A percentile compares a stretch with the other conserved stretches of the same genome.
Evolutionary conservation across 1,140 invertebrate species (phyloP).

Genomic region (Nasonia vitripennis): DNA sequence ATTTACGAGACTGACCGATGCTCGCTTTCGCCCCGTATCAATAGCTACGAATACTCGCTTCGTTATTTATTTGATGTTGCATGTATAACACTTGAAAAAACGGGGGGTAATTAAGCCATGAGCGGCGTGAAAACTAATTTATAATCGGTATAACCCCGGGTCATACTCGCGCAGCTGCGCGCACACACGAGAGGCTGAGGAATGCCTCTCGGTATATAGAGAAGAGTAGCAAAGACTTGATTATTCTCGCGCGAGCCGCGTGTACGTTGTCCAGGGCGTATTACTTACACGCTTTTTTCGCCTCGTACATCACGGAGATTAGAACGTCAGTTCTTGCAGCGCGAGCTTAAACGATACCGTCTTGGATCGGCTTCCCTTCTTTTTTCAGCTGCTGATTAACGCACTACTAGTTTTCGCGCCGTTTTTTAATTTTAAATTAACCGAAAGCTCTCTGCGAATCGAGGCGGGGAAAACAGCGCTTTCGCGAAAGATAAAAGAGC

Average conservation of each 20-base stretch:
- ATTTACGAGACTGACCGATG: not conserved
- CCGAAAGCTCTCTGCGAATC: too few species aligned
- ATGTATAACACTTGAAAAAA: not conserved
- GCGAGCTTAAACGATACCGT: not conserved
- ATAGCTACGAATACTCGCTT: not conserved
- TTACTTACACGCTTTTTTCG: constrained; percentile 27
- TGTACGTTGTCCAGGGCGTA: not conserved
- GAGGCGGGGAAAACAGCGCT: not conserved
- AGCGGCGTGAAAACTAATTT: not conserved
- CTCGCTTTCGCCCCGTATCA: not conserved
- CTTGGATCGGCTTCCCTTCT: constrained; percentile 43
- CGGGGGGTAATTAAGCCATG: not conserved
- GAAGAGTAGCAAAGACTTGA: not conserved
- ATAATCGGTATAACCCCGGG: constrained; percentile 8
- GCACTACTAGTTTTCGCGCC: too few species aligned
- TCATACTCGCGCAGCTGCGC: not conserved
- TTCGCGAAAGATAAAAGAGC: constrained; percentile 43
- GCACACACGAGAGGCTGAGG: not conserved
- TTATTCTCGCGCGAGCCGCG: constrained; percentile 9
- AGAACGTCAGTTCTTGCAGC: constrained; percentile 15
- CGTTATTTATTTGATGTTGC: too few species aligned
- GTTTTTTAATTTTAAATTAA: too few species aligned
- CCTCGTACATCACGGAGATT: constrained; percentile 38
- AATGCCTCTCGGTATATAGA: not conserved
- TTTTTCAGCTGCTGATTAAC: constrained; percentile 40